These are phyloP conservation scores for Drosophila punjabiensis DNA, from an alignment of 1,140 invertebrate species.

Conservation along the genomic window DNA sequence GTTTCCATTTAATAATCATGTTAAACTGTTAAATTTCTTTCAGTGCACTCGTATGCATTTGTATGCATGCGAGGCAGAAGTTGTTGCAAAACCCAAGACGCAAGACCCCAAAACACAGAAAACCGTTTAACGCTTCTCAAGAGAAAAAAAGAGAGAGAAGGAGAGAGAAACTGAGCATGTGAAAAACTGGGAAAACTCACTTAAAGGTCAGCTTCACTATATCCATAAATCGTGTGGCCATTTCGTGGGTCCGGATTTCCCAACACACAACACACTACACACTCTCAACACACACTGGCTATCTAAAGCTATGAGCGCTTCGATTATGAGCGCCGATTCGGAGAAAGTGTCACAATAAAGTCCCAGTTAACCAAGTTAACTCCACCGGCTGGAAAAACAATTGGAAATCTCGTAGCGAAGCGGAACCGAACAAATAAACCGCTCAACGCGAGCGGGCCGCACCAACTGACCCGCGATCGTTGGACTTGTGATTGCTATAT, in stretches of 20 bases:
- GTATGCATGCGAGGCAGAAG: conserved; percentile 45
- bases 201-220: conserved; percentile 75
- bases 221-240: conserved; percentile 70
- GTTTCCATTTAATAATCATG: too few relatives aligned
- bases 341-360: conserved; percentile 57
- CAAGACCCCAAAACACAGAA: conserved; percentile 45
- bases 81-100: conserved; percentile 42
- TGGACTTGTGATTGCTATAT: conserved; percentile 6
- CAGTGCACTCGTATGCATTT: conserved; percentile 16
- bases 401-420: neutral
- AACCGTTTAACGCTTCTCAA: conserved; percentile 24
- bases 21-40: neutral
- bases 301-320: conserved; percentile 14
- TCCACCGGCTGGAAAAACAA: conserved; percentile 13
- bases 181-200: conserved; percentile 57
- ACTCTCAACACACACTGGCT: conserved; percentile 13
- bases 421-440: conserved; percentile 22
- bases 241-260: conserved; percentile 16
- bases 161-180: neutral
- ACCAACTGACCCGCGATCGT: conserved; percentile 61
- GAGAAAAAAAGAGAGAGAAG: neutral
- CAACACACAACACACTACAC: conserved; percentile 15
- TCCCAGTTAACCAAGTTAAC: conserved; percentile 21
- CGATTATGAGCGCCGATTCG: conserved; percentile 13
- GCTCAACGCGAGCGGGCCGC: conserved; percentile 40